Base-by-base conservation (phyloP, 1,140 invertebrate species). In the Papilio polyxenes region DNA sequence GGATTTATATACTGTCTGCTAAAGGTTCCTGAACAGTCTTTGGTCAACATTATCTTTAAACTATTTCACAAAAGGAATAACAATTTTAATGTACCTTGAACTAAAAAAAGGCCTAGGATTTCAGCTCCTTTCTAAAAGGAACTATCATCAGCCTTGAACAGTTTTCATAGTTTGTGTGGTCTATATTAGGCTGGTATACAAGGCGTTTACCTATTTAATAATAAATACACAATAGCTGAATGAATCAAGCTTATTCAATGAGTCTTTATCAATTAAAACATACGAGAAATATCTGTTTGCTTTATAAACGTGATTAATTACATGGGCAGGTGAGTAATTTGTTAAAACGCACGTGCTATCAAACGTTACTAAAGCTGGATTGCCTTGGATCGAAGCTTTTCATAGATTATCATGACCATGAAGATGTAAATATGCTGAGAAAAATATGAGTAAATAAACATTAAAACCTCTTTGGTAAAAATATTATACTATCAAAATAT, bases 261-360 rank as follows among this genome's bases (percentile, higher is more conserved):
- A 72, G 23, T 3, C 20, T 65, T 31, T 37, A 72, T 72, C 17
- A 69, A 69, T 69, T 69, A 69, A 72, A 40, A 37, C 13, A 72
- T 72, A 72, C 10, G 65, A 10, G 13, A 23, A 72, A 72, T 72
- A 37, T 72, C 31, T 72, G 13, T 72, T 72, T 72, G 31, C 65
- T 72, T 72, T 72, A 72, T 37, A 72, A 72, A 72, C 31, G 62
- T 69, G 10, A 37, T 72, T 72, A 72, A 65, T 65, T 31, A 23
- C 10, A 20, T 37, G 8, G 13, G 65, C 31, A 40, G 65, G 65
- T 72, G 65, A 72, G 65, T 72, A 40, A 72, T 72, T 72, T 72
- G 65, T 40, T 72, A 72, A 44, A 37, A 72, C 31, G 65, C 65
- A 72, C 65, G 65, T 72, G 65, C 65, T 40, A 72, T 13, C 15